Percentiles rank a stretch among this genome's conserved stretches.
phyloP scores from a whole-genome alignment of 2,113 vertebrate genomes.

The Procavia capensis region DNA sequence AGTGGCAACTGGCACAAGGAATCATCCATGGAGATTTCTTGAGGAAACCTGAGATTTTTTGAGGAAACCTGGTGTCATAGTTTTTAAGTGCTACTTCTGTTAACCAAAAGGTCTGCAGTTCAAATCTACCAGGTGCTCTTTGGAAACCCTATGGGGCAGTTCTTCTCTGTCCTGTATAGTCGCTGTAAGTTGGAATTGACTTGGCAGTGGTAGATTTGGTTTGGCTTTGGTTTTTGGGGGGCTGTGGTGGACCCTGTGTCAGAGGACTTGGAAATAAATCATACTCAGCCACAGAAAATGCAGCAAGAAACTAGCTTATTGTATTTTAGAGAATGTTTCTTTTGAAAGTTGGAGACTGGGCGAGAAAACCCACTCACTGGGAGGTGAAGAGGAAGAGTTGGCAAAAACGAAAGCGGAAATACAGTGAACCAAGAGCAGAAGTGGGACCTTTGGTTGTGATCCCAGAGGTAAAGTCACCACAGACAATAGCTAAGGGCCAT shows the following conservation, averaged over 20 bases:
- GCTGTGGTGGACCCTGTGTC: slow-evolving; percentile 13
- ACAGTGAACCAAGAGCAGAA: not conserved
- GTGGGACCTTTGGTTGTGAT: not conserved
- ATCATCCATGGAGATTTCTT: slow-evolving; percentile 60
- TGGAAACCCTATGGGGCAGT: too few relatives aligned
- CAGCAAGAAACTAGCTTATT: not conserved
- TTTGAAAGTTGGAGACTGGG: not conserved
- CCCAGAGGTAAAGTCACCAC: not conserved
- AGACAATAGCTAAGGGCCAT: not conserved
- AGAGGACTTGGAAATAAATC: slow-evolving; percentile 62
- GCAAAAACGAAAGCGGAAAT: not conserved
- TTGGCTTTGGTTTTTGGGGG: slow-evolving; percentile 61
- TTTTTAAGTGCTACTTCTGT: too few relatives aligned
- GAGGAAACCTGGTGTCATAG: too few relatives aligned
- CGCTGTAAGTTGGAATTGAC: too few relatives aligned
- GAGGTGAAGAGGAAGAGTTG: not conserved
- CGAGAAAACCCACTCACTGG: not conserved
- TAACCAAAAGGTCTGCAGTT: too few relatives aligned
- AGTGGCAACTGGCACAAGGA: not conserved
- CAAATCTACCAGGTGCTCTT: too few relatives aligned
- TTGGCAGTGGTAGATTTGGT: too few relatives aligned
- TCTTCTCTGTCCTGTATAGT: too few relatives aligned
- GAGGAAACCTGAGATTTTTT: too few relatives aligned
- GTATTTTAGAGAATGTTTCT: not conserved
- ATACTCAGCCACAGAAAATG: slow-evolving; percentile 56